phyloP scores from a whole-genome alignment of 2,888 invertebrate genomes.

The Serrognathus titanus region DNA sequence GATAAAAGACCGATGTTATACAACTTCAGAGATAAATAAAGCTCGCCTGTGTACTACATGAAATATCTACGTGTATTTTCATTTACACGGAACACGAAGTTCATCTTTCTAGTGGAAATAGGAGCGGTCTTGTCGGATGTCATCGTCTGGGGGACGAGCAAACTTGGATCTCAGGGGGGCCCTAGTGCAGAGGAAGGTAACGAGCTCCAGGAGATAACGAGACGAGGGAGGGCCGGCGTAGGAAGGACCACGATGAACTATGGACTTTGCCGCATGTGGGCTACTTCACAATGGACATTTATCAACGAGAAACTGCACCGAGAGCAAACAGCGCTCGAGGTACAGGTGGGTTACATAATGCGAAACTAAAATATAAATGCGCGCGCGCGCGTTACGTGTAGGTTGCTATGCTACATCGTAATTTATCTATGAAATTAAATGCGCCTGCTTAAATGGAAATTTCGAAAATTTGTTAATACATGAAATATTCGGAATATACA shows the following conservation, averaged over 20 bases:
- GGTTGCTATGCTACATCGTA: constrained; percentile 5
- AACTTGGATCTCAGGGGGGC: constrained; percentile 27
- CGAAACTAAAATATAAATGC: constrained; percentile 17
- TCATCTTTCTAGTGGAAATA: constrained; percentile 16
- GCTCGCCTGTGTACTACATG: constrained; percentile 5
- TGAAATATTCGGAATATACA: no score
- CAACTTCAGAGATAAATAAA: constrained; percentile 13
- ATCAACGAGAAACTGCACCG: constrained; percentile 18
- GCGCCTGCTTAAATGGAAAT: no score
- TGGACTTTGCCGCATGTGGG: constrained; percentile 19
- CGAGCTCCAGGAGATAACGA: constrained; percentile 28
- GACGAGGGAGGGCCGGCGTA: constrained; percentile 21
- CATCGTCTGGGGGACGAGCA: constrained; percentile 22
- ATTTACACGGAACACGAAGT: constrained; percentile 10
- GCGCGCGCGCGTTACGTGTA: constrained; percentile 5
- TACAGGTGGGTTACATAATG: constrained; percentile 21
- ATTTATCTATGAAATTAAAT: no score
- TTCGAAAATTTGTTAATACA: no score
- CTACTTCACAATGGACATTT: constrained; percentile 23
- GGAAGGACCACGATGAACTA: constrained; percentile 19
- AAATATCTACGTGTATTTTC: constrained; percentile 7
- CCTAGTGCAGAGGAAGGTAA: constrained; percentile 25
- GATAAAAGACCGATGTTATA: neutral
- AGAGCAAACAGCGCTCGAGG: neutral
- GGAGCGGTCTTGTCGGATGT: constrained; percentile 27